Conservation (phyloP, 2,888 invertebrate species). For the Chalcosyrphus nemorum region DNA sequence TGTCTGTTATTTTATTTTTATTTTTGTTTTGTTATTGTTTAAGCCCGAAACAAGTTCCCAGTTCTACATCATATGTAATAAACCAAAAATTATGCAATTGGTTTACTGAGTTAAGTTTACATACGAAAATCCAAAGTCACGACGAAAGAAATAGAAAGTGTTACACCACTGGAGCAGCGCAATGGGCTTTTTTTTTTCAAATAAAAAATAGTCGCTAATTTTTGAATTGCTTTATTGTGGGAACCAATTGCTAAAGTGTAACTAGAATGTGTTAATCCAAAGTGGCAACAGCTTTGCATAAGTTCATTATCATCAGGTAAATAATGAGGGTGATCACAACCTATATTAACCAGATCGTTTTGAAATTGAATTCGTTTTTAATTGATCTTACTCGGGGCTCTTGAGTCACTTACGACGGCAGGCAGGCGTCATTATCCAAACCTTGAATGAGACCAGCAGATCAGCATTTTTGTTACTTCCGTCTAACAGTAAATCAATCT, state of each 20-base stretch:
- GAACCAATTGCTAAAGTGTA: conserved; percentile 30
- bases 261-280: conserved; percentile 44
- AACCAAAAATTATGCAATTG: conserved; percentile 56
- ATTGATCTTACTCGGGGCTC: conserved; percentile 4
- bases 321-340: neutral
- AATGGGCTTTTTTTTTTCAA: conserved; percentile 34
- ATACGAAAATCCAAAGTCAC: conserved; percentile 33
- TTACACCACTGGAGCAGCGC: conserved; percentile 31
- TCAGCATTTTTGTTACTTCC: conserved; percentile 52
- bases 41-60: conserved; percentile 29
- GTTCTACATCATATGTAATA: conserved; percentile 37
- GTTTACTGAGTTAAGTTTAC: conserved; percentile 38
- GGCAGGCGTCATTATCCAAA: neutral
- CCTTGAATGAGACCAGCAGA: conserved; percentile 39
- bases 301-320: conserved; percentile 44
- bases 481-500: conserved; percentile 38
- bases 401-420: conserved; percentile 2
- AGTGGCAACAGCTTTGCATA: conserved; percentile 32
- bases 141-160: conserved; percentile 65
- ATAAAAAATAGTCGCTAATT: conserved; percentile 46
- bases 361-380: neutral
- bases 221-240: conserved; percentile 28
- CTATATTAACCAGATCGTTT: neutral
- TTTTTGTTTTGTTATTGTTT: neutral
- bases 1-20: conserved; percentile 15